A percentile compares a stretch with the other conserved stretches of the same genome.
phyloP scores from a whole-genome alignment of 2,113 vertebrate species.

The Salvator merianae region DNA sequence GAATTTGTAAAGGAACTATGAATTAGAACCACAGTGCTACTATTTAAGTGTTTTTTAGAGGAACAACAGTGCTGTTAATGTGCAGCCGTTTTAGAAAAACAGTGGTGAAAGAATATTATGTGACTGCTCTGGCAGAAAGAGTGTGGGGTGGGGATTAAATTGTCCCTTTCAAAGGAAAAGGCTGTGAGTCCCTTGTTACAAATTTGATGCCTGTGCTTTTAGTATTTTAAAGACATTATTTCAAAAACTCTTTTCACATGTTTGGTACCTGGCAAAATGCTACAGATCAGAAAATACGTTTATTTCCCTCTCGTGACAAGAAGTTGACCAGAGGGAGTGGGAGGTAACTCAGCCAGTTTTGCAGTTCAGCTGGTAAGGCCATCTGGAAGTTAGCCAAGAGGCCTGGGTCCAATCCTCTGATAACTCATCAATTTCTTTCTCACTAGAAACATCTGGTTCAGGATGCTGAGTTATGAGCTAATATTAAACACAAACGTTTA shows the following conservation, averaged over 20 bases:
- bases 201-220: accelerated
- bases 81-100: neutral
- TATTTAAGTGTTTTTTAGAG: neutral
- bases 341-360: constrained; percentile 42
- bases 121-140: neutral
- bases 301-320: constrained; percentile 53
- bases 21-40: neutral
- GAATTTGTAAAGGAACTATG: neutral
- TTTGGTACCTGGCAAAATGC: neutral
- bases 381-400: constrained; percentile 67
- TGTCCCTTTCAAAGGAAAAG: constrained; percentile 4
- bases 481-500: constrained; percentile 82
- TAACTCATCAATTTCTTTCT: constrained; percentile 84
- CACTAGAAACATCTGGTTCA: constrained; percentile 81
- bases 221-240: constrained; percentile 22
- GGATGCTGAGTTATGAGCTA: constrained; percentile 81
- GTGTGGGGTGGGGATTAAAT: constrained; percentile 1
- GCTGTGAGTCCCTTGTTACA: constrained; percentile 25
- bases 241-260: constrained; percentile 38
- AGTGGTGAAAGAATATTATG: neutral
- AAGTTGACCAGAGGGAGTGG: constrained; percentile 11
- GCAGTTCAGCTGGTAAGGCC: constrained; percentile 67
- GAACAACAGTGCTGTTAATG: neutral
- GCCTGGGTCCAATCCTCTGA: constrained; percentile 76
- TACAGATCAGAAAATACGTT: constrained; percentile 46